These are phyloP conservation scores for Parus major DNA, from an alignment of 2,113 vertebrate species.

Conservation along the genomic window DNA sequence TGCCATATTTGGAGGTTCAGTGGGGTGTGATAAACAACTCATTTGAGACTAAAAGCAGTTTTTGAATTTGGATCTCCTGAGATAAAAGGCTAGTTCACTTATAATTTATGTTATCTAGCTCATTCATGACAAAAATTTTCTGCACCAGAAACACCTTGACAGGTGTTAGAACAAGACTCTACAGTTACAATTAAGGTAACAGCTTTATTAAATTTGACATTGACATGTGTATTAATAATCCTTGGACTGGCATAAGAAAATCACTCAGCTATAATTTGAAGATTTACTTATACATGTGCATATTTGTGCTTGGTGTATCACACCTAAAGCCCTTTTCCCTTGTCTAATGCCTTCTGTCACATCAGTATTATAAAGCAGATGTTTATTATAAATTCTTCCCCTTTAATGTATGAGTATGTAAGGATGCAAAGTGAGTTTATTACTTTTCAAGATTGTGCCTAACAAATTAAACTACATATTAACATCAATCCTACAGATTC, in stretches of 20 bases:
- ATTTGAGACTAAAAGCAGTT: conserved; percentile 56
- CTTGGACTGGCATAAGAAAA: conserved; percentile 62
- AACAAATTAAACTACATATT: conserved; percentile 58
- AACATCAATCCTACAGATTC: conserved; percentile 49
- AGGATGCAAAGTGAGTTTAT: conserved; percentile 62
- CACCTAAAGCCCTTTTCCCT: conserved; percentile 58
- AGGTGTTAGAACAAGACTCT: conserved; percentile 41
- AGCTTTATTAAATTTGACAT: conserved; percentile 60
- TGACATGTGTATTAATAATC: conserved; percentile 66
- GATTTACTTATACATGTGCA: conserved; percentile 67
- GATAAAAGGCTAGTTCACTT: conserved; percentile 47
- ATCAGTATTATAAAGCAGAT: conserved; percentile 67
- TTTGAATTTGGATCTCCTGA: conserved; percentile 46
- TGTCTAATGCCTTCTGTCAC: conserved; percentile 64
- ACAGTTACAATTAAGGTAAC: conserved; percentile 40
- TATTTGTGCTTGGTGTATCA: conserved; percentile 36
- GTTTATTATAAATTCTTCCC: conserved; percentile 71
- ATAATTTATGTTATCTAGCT: conserved; percentile 37
- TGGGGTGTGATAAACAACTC: conserved; percentile 49
- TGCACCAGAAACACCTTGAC: conserved; percentile 57
- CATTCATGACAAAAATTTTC: conserved; percentile 58
- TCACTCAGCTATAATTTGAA: conserved; percentile 57
- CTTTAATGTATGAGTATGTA: conserved; percentile 53
- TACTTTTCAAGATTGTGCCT: conserved; percentile 59
- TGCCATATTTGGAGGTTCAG: conserved; percentile 52